Evolutionary conservation across 2,888 invertebrate genomes (phyloP), one percentile per base, ranked within the genome.

Genomic region (Patella depressa): DNA sequence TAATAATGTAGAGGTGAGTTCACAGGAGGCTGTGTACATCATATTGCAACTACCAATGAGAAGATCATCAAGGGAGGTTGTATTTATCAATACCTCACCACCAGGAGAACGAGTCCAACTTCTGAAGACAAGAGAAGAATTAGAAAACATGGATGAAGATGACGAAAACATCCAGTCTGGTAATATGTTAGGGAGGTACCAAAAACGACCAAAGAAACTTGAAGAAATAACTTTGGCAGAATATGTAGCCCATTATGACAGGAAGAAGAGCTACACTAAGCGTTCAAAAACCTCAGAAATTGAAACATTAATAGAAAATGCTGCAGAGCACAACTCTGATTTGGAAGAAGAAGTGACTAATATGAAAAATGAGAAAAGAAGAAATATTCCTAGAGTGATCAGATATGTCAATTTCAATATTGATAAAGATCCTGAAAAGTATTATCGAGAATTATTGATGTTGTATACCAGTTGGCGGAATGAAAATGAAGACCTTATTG

Each of bases 381-480:
- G 65, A 65, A 11, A 5, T 65, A n/a, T 65, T 19, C 19, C 72
- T 65, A 54, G 34, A 57, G 76, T 84, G n/a, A 77, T 83, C 9
- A 59, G 85, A 34, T 80, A 78, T 69, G 84, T 84, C 54, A 79
- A 80, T 69, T 85, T 81, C 74, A 83, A 84, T 70, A 72, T 75
- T 55, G 70, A 81, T 29, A 65, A 65, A 55, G 87, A 89, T 70
- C 53, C 79, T 19, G 78, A 84, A 19, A 83, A 89, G 53, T 86
- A 82, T 76, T 87, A 81, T 72, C 79, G 89, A 71, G 85, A 88
- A 70, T 78, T 84, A 14, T 59, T 88, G 0, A 86, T 89, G 87
- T 80, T 90, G 4, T 90, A 80, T 77, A 19, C 79, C 1, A 85
- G 88, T 7, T 90, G 89, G 89, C 76, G 88, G 73, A 72, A 88